Evolutionary conservation across 2,888 invertebrate species (phyloP).

Genomic region (Trachelus stipa): DNA sequence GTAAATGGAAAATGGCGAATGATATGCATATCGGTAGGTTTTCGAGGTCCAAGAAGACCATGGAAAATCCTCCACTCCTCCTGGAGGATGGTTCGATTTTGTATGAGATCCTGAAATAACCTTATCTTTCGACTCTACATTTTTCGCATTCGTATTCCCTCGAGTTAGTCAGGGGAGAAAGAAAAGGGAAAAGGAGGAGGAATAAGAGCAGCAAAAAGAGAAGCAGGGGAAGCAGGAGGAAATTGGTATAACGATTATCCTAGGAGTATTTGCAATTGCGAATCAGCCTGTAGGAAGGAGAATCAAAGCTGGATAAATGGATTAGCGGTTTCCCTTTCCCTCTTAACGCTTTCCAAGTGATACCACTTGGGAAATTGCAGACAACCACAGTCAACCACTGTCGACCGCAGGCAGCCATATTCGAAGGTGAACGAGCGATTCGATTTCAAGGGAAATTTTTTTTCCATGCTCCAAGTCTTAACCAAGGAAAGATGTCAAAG

Average conservation of each 20-base stretch:
- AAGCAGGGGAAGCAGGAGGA: background rate
- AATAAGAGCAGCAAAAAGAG: background rate
- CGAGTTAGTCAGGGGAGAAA: conserved; percentile 14
- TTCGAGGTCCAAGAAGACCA: background rate
- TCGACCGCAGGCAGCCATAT: background rate
- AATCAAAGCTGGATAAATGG: background rate
- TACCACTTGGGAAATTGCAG: background rate
- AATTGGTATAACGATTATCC: background rate
- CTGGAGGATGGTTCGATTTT: background rate
- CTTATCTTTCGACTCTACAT: background rate
- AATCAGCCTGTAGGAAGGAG: background rate
- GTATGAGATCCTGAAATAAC: background rate
- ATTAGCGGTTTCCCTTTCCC: background rate
- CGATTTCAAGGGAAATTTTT: background rate
- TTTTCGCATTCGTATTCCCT: background rate
- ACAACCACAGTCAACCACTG: background rate
- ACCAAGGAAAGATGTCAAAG: background rate
- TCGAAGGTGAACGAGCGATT: background rate
- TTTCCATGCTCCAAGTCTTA: background rate
- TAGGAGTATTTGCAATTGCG: background rate
- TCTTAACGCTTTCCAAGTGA: background rate
- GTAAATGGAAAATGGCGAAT: background rate
- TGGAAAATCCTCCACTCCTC: background rate
- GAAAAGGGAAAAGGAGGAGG: background rate
- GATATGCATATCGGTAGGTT: background rate